Evolutionary conservation across 1,140 invertebrate genomes (phyloP).

Genomic region (Xylocopa sonorina): DNA sequence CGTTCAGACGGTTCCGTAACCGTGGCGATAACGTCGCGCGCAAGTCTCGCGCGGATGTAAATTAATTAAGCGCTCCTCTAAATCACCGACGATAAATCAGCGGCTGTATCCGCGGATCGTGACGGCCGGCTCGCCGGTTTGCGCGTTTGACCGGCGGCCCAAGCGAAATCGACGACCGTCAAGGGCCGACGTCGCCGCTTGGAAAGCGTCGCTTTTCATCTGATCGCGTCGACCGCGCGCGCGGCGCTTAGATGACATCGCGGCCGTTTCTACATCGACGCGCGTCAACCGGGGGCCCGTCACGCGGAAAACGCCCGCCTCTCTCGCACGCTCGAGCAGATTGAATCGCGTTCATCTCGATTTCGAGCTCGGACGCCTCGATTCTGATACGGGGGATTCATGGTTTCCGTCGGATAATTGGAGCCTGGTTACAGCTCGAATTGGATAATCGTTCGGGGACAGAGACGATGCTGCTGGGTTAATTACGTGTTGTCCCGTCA

Average conservation of each 20-base stretch:
- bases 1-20: background rate
- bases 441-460: too few species aligned
- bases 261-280: constrained; percentile 12
- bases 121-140: background rate
- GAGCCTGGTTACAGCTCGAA: background rate
- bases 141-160: constrained; percentile 5
- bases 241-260: background rate
- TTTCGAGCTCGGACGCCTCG: background rate
- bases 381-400: background rate
- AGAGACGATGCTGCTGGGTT: too few species aligned
- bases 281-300: constrained; percentile 1
- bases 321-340: background rate
- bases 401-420: background rate
- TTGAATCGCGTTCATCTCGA: background rate
- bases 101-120: constrained; percentile 16
- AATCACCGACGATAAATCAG: constrained; percentile 34
- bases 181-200: background rate
- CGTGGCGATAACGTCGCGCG: background rate
- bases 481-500: background rate
- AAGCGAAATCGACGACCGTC: background rate
- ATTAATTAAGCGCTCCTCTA: constrained; percentile 37
- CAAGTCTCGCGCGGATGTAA: constrained; percentile 21
- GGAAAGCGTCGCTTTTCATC: background rate
- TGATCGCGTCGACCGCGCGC: background rate
- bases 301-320: background rate